Base-by-base conservation (phyloP, 30 jellyfish, hydroid and myxozoan genomes). In the Cassiopea andromeda region DNA sequence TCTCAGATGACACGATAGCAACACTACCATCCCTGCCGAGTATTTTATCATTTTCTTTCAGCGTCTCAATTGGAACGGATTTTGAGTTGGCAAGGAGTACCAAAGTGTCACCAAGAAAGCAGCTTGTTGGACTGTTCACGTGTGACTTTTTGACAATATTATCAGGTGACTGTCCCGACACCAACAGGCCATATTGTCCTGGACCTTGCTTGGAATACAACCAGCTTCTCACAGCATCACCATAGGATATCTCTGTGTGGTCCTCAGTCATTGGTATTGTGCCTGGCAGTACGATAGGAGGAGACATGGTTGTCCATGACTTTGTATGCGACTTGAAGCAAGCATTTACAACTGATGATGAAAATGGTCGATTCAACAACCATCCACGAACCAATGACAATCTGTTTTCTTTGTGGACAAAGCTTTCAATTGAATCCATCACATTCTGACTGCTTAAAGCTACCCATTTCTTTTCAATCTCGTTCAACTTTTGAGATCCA, bases 191-290 rank as follows among this genome's bases (percentile, higher is more conserved):
- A 1, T 54, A 77, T 17, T 27, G 60, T 15, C 16, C 16, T 8
- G 93, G 87, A 8, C 87, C 93, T 15, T 75, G 5, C 60, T 75
- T 59, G 8, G 79, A 60, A 45, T 59, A 17, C 18, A 85, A 70
- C 93, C 93, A 85, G 64, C 83, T 73, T 48, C 87, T 60, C 8
- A 85, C 93, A 27, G 87, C 87, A 15, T 60, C 82, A 1, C 93
- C 93, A 18, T 73, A 85, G 46, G 83, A 45, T 49, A 46, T 17
- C 46, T 67, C 91, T 1, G 83, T 82, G 59, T 72, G 85, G 18
- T 73, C 84, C 9, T 46, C 66, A 1, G 70, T 13, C 61, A 48
- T 15, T 69, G 81, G 74, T 1, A 82, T 45, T 16, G 75, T 46
- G n/a, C 85, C 78, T 12, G 84, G 84, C 57, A 45, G 47, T 2